Evolutionary conservation across 2,888 invertebrate species (phyloP).

Genomic region (Papilio elwesi): DNA sequence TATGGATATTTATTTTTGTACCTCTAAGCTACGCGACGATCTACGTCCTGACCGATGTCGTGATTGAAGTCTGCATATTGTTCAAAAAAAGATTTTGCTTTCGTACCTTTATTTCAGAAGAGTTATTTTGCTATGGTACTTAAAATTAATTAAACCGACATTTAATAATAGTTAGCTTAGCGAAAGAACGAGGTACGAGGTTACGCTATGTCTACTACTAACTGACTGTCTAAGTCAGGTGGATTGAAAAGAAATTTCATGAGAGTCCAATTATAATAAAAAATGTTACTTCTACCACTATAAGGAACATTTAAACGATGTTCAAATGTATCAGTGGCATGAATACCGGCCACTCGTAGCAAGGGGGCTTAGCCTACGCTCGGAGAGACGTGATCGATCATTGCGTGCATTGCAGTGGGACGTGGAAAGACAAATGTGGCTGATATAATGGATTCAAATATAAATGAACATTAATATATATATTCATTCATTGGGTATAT

Average conservation of each 20-base stretch:
- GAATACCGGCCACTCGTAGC: slow-evolving; percentile 6
- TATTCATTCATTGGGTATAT: no score
- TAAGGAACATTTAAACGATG: neutral
- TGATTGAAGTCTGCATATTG: no score
- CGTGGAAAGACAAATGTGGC: neutral
- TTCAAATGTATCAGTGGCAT: slow-evolving; percentile 5
- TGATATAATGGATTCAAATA: neutral
- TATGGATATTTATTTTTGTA: neutral
- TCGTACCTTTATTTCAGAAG: no score
- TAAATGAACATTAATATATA: neutral
- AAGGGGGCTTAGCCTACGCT: slow-evolving; percentile 3
- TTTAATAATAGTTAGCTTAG: no score
- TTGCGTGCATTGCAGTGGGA: slow-evolving; percentile 6
- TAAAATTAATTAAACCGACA: no score
- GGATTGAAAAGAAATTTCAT: no score
- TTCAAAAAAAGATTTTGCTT: no score
- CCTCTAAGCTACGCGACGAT: neutral
- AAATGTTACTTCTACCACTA: neutral
- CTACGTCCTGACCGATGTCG: no score
- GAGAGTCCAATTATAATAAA: neutral
- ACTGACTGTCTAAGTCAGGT: no score
- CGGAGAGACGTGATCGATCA: slow-evolving; percentile 12
- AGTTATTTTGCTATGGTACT: no score
- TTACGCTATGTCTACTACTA: no score
- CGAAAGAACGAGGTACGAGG: no score